These are phyloP conservation scores for Epinotia ramella DNA, from an alignment of 2,888 invertebrate genomes.

Conservation along the genomic window DNA sequence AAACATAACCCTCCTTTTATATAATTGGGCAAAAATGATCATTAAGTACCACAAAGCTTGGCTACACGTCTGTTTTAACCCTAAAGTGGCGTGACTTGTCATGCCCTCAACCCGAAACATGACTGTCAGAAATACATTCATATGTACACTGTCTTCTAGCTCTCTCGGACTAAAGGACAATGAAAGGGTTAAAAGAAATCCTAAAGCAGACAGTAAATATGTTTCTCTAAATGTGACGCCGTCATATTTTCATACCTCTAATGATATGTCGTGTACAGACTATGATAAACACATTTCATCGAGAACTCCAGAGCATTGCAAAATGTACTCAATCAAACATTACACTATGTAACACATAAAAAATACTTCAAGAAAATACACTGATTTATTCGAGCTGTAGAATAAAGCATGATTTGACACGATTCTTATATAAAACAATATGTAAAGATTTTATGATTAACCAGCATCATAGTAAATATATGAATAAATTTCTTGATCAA, in stretches of 20 bases:
- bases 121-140: too few species aligned
- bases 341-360: background rate
- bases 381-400: constrained; percentile 15
- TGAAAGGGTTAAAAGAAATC: too few species aligned
- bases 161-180: too few species aligned
- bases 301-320: background rate
- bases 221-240: background rate
- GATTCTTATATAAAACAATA: constrained; percentile 1
- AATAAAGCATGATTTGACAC: constrained; percentile 5
- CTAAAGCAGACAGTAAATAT: too few species aligned
- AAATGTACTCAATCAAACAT: background rate
- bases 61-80: too few species aligned
- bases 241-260: background rate
- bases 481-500: constrained; percentile 4
- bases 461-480: constrained; percentile 31
- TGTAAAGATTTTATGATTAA: constrained; percentile 22
- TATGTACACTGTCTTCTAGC: too few species aligned
- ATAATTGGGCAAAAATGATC: too few species aligned
- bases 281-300: background rate
- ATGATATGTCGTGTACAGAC: background rate
- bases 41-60: too few species aligned
- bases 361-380: background rate
- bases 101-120: too few species aligned
- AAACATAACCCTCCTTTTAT: background rate
- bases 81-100: too few species aligned